phyloP scores from a whole-genome alignment of 2,797 vertebrate genomes.

The Anisognathus igniventris region DNA sequence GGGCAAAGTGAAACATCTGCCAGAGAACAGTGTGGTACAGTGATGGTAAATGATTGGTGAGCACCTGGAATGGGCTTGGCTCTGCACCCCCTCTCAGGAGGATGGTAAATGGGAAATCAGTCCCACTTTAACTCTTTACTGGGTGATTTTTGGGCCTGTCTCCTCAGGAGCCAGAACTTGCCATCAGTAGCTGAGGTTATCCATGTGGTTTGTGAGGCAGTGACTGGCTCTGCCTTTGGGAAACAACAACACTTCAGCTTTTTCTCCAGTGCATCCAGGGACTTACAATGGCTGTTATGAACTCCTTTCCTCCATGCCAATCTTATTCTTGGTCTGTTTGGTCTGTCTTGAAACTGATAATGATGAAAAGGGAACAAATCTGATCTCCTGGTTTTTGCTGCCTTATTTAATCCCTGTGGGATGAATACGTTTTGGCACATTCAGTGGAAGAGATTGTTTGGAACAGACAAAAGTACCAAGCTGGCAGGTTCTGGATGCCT shows the following conservation, averaged over 20 bases:
- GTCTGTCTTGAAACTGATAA: neutral
- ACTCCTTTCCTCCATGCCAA: neutral
- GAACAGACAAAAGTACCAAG: neutral
- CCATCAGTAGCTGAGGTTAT: neutral
- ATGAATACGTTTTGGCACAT: neutral
- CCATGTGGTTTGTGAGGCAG: neutral
- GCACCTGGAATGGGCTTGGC: neutral
- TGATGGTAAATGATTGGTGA: neutral
- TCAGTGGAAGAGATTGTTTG: neutral
- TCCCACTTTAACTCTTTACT: neutral
- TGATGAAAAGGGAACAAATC: neutral
- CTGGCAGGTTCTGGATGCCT: neutral
- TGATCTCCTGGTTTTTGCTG: neutral
- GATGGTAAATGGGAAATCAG: neutral
- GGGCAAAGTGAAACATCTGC: neutral
- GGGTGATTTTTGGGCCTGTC: neutral
- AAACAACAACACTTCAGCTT: fast-evolving
- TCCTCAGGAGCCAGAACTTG: neutral
- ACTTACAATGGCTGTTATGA: fast-evolving
- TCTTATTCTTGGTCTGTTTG: neutral
- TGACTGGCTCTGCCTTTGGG: neutral
- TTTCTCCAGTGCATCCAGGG: neutral
- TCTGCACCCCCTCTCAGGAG: neutral
- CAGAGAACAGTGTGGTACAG: neutral
- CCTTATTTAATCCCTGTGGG: neutral